Evolutionary conservation across 2,113 vertebrate genomes (phyloP).

Genomic region (Helogale parvula): DNA sequence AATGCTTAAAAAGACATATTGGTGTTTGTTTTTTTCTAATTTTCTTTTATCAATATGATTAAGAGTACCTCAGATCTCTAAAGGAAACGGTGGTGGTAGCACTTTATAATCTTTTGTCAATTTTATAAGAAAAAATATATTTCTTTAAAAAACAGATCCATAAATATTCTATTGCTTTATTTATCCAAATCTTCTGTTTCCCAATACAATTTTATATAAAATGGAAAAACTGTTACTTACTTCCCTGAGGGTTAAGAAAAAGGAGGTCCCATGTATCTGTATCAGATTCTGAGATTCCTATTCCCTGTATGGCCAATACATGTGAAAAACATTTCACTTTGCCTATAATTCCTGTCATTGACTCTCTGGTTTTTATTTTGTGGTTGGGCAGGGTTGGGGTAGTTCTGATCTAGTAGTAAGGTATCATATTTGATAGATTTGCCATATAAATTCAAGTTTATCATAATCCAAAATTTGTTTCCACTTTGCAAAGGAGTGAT

Average conservation of each 20-base stretch:
- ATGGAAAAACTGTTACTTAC: background rate
- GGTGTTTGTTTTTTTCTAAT: background rate
- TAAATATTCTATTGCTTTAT: background rate
- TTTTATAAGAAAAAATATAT: background rate
- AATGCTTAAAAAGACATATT: background rate
- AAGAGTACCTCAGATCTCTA: background rate
- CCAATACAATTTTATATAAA: constrained; percentile 32
- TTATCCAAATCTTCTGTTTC: constrained; percentile 39
- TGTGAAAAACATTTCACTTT: constrained; percentile 31
- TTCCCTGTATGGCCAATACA: background rate
- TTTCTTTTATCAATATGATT: background rate
- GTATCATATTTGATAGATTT: background rate
- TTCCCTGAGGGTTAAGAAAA: constrained; percentile 11
- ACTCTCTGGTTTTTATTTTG: background rate
- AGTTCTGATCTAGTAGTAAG: background rate
- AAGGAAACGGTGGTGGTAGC: background rate
- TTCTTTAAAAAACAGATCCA: background rate
- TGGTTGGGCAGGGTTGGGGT: background rate
- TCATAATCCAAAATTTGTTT: background rate
- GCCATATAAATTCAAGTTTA: background rate
- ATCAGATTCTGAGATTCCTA: background rate
- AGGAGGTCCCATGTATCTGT: background rate
- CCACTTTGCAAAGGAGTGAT: background rate
- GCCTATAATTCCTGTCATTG: background rate
- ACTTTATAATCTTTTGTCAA: constrained; percentile 24